Base-by-base conservation (phyloP, 2,113 vertebrate species). In the Glaucidium brasilianum region DNA sequence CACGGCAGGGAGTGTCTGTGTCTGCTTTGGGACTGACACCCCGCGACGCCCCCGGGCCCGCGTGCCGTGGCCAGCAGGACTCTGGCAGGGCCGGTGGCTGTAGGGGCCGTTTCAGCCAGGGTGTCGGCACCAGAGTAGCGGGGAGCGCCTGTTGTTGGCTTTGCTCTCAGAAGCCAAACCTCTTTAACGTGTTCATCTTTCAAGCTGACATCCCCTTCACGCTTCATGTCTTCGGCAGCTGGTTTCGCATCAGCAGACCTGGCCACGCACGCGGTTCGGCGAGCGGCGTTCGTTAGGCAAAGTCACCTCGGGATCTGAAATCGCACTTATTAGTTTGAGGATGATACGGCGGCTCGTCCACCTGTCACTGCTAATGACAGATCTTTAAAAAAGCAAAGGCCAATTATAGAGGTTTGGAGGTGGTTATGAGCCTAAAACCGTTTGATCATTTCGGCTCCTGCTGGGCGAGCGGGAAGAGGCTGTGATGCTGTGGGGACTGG, bases 191-290 rank as follows among this genome's bases (percentile, higher is more conserved):
- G 12, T 22, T 34, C 69, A 1, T 21, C 56, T 63, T 23, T 9
- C 66, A 6, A 11, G 74, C 90, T 43, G 74, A 15, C 34, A 1
- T 27, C 37, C 30, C 74, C 50, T n/a, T 34, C 2, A 4, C 0
- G 34, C 27, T 50, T 55, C 43, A 1, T 3, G 1, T 1, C 43
- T 18, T 3, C 8, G 9, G 74, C 81, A 63, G 73, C 77, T 7
- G 56, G 41, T 16, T 75, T 16, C 3, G 15, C 63, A 17, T 6
- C 10, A 18, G 86, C 95, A 12, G 88, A 18, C 12, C 73, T 16
- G 56, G 34, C 66, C 6, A 0, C 0, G 29, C 76, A 1, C 0
- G 13, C 17, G 2, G 29, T 0, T 11, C 4, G 43, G n/a, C 12
- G 15, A 37, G 75, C 53, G 1, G 85, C 23, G 17, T 23, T 76